Percentiles rank a stretch among this genome's conserved stretches.
Conservation (phyloP, 1,140 invertebrate genomes). For the Tetragonula clypearis region DNA sequence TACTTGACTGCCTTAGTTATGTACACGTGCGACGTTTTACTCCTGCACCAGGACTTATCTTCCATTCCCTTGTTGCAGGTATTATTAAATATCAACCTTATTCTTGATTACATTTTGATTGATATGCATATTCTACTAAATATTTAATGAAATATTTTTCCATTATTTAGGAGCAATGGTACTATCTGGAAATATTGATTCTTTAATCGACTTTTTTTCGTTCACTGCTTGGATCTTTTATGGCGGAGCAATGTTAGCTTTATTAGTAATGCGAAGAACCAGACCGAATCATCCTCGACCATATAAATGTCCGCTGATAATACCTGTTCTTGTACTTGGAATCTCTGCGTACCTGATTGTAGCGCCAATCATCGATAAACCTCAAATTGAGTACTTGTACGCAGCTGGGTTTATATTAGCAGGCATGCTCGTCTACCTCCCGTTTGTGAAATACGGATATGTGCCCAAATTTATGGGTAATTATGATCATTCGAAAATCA, state of each 20-base stretch:
- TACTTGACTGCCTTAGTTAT: conserved; percentile 95
- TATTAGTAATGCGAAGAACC: conserved; percentile 94
- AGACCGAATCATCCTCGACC: conserved; percentile 93
- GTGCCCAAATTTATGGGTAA: conserved; percentile 92
- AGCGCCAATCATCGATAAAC: conserved; percentile 95
- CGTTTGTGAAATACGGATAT: conserved; percentile 94
- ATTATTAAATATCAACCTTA: conserved; percentile 57
- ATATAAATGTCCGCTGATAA: conserved; percentile 95
- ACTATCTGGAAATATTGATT: conserved; percentile 93
- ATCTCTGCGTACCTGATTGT: conserved; percentile 96
- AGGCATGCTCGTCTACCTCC: conserved; percentile 95
- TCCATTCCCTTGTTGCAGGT: conserved; percentile 88
- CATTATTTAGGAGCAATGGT: conserved; percentile 87
- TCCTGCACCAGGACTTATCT: conserved; percentile 97
- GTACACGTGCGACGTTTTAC: conserved; percentile 95
- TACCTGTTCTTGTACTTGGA: conserved; percentile 93
- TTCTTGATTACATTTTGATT: neutral
- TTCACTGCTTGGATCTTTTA: conserved; percentile 98
- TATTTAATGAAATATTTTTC: neutral
- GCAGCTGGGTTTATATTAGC: conserved; percentile 93
- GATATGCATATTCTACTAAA: neutral
- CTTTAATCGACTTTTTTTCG: conserved; percentile 97
- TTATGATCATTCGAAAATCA: conserved; percentile 41
- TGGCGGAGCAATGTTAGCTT: conserved; percentile 92
- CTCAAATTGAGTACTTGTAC: conserved; percentile 95